Percentiles rank a stretch among this genome's conserved stretches.
Conservation (phyloP, 2,888 invertebrate species). For the Nebria brevicollis region DNA sequence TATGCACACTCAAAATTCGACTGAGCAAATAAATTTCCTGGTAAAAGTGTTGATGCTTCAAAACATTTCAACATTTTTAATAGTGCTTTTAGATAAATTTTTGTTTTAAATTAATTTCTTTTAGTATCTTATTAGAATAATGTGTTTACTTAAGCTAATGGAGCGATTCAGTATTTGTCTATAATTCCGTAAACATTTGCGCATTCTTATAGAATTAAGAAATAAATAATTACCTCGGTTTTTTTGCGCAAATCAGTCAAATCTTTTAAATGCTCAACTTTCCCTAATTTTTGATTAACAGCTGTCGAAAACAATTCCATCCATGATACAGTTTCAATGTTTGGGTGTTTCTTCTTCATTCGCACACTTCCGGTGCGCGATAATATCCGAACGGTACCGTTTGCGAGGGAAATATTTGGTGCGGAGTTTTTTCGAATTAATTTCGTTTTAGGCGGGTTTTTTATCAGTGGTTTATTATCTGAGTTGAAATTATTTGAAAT, state of each 20-base stretch:
- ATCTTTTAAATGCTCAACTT: slow-evolving; percentile 29
- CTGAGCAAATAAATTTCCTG: not conserved
- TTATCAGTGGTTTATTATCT: slow-evolving; percentile 50
- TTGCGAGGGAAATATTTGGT: slow-evolving; percentile 53
- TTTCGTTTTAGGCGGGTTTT: slow-evolving; percentile 62
- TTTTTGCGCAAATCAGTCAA: slow-evolving; percentile 25
- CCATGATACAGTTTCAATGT: slow-evolving; percentile 27
- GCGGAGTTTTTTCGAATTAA: slow-evolving; percentile 56
- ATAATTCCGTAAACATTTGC: not conserved
- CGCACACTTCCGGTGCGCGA: slow-evolving; percentile 62
- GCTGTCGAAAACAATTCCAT: slow-evolving; percentile 21
- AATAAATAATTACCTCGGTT: too few relatives aligned
- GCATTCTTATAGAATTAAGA: too few relatives aligned
- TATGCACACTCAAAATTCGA: not conserved
- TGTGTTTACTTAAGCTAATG: not conserved
- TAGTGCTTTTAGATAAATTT: not conserved
- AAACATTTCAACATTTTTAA: not conserved
- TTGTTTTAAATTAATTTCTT: not conserved
- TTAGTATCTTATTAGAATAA: not conserved
- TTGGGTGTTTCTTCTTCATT: slow-evolving; percentile 54
- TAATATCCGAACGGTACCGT: not conserved
- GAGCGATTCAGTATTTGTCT: too few relatives aligned
- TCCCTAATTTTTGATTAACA: slow-evolving; percentile 24
- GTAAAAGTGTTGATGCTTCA: not conserved
- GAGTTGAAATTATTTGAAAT: not conserved